Evolutionary conservation across 2,113 vertebrate genomes (phyloP).

Genomic region (Petaurus breviceps): DNA sequence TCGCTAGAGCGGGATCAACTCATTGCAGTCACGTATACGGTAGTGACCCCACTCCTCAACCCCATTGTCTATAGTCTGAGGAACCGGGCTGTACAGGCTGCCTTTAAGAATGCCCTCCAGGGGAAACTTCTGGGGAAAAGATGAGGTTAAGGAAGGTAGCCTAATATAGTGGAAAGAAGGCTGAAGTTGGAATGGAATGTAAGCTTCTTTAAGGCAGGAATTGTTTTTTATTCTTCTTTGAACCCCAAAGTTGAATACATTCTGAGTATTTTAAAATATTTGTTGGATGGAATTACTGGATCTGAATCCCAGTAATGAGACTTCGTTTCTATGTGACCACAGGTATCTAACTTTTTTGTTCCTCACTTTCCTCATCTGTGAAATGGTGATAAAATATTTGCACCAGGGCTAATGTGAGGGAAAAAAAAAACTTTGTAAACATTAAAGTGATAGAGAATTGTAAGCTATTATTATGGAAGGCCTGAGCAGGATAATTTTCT

Average conservation of each 20-base stretch:
- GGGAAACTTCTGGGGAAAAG: constrained; percentile 51
- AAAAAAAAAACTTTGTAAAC: background rate
- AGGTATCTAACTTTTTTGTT: background rate
- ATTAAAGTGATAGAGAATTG: background rate
- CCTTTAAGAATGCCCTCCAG: constrained; percentile 57
- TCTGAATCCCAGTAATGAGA: background rate
- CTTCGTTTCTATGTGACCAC: background rate
- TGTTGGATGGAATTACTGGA: background rate
- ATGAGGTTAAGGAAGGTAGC: background rate
- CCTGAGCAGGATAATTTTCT: background rate
- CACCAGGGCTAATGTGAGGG: background rate
- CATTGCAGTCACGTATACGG: constrained; percentile 71
- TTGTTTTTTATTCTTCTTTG: background rate
- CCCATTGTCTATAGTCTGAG: constrained; percentile 74
- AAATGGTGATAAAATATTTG: background rate
- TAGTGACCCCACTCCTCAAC: constrained; percentile 73
- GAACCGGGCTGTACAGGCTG: constrained; percentile 66
- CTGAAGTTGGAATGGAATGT: background rate
- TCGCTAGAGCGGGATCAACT: constrained; percentile 67
- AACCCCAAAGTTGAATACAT: background rate
- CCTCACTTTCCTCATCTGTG: background rate
- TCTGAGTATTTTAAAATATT: background rate
- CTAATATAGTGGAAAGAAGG: background rate
- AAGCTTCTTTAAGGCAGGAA: background rate
- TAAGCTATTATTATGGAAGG: background rate